Evolutionary conservation across 2,888 invertebrate genomes (phyloP).

Genomic region (Chrysolina oricalcia): DNA sequence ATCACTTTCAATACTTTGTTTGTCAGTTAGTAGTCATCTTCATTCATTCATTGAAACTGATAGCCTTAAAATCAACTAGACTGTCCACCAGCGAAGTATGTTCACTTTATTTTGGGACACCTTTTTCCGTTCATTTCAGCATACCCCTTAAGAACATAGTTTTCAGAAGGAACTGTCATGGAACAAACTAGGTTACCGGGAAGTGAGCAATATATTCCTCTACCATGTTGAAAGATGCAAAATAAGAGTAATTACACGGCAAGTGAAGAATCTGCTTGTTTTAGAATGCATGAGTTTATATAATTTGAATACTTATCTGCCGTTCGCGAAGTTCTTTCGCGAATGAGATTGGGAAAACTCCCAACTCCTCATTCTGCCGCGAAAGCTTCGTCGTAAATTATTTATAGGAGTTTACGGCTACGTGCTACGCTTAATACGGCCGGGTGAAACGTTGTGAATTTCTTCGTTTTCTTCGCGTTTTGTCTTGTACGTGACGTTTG

Average conservation of each 20-base stretch:
- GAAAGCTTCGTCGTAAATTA: conserved; percentile 17
- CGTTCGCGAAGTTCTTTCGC: conserved; percentile 19
- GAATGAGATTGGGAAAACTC: conserved; percentile 30
- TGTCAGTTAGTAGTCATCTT: no score
- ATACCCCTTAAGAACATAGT: not conserved
- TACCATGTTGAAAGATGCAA: conserved; percentile 70
- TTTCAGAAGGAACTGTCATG: conserved; percentile 52
- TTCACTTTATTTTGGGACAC: no score
- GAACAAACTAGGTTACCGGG: conserved; percentile 68
- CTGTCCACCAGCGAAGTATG: no score
- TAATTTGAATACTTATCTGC: conserved; percentile 48
- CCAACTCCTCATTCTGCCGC: conserved; percentile 23
- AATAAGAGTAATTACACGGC: conserved; percentile 68
- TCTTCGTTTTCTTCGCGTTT: conserved; percentile 11
- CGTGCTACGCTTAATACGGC: conserved; percentile 14
- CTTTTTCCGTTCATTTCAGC: no score
- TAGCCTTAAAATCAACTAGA: no score
- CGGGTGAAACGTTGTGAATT: conserved; percentile 15
- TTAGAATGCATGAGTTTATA: conserved; percentile 71
- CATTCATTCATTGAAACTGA: no score
- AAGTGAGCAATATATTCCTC: conserved; percentile 67
- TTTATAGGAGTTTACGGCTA: conserved; percentile 23
- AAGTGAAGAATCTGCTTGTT: conserved; percentile 69
- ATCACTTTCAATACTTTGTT: no score
- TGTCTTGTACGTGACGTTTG: conserved; percentile 3